Base-by-base conservation (phyloP, 2,888 invertebrate genomes). In the Actias luna region DNA sequence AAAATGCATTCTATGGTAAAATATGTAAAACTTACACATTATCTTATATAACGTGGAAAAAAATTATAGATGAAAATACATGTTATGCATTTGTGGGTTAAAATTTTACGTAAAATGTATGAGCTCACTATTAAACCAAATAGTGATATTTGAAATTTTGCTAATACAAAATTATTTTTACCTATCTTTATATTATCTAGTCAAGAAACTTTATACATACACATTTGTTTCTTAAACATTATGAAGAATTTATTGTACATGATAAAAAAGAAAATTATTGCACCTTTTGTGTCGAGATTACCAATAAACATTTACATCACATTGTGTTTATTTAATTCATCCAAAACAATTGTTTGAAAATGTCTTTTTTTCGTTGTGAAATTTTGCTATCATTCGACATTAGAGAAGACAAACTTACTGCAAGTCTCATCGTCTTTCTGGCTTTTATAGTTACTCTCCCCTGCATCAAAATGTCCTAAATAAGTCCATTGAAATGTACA, bases 171-270 rank as follows among this genome's bases (percentile, higher is more conserved):
- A 29, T 55, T 55, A 52, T 5, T 52, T 16, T 29, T 29, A 29
- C n/a, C 16, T 55, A 14, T 1, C 29, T n/a, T 29, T 55, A 55
- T 7, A 27, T 29, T 7, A 55, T 55, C 52, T 55, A 55, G 55
- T 55, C 55, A 55, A 14, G 29, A 29, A 29, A 29, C 7, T 29
- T 29, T 55, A 29, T 55, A 55, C 12, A 27, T 29, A 27, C 52
- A 10, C 60, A 60, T n/a, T n/a, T n/a, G 22, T 36, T 50, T 58
- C 42, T 61, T 22, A 46, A 57, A 58, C 31, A 27, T 33, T 62
- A 29, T 29, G 36, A 50, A 29, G 59, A 59, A 39, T 25, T 42
- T 59, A 10, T 59, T 29, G n/a, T 22, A 25, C 22, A 12, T 22
- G 25, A 50, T 50, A 55, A 55, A 55, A 55, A 29, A n/a, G 14